Conservation (phyloP, 2,888 invertebrate genomes). For the Tenthredo notha region DNA sequence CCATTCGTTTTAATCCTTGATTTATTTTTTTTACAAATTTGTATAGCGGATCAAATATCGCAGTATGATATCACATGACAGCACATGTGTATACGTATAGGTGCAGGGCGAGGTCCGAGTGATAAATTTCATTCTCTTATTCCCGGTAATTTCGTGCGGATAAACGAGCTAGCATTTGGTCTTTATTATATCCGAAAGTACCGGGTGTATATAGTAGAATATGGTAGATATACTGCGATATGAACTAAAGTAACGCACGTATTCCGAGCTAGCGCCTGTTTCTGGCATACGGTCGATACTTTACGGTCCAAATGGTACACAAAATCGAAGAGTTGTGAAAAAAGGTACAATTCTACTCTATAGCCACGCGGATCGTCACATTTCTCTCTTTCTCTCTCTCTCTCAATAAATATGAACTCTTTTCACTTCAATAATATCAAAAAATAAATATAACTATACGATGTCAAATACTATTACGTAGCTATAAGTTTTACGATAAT, state of each 20-base stretch:
- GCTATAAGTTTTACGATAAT: background rate
- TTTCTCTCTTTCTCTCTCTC: background rate
- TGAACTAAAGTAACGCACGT: constrained; percentile 16
- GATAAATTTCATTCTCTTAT: constrained; percentile 19
- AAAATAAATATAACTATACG: background rate
- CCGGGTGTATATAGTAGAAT: background rate
- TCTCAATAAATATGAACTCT: background rate
- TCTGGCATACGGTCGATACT: constrained; percentile 41
- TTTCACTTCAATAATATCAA: background rate
- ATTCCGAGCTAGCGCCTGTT: constrained; percentile 21
- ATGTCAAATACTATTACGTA: background rate
- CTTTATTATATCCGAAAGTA: constrained; percentile 27
- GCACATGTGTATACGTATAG: background rate
- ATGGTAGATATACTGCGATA: constrained; percentile 14
- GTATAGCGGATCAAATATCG: no score
- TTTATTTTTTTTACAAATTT: no score
- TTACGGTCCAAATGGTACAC: constrained; percentile 48
- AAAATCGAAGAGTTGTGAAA: constrained; percentile 28
- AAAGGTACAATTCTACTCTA: background rate
- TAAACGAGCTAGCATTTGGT: constrained; percentile 25
- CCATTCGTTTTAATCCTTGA: no score
- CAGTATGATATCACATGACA: no score
- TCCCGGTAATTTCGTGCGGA: constrained; percentile 8
- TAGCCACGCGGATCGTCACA: background rate
- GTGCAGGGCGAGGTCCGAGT: constrained; percentile 1